phyloP scores from a whole-genome alignment of 64 coral and sea anemone genomes.

The Stichodactyla mertensii region DNA sequence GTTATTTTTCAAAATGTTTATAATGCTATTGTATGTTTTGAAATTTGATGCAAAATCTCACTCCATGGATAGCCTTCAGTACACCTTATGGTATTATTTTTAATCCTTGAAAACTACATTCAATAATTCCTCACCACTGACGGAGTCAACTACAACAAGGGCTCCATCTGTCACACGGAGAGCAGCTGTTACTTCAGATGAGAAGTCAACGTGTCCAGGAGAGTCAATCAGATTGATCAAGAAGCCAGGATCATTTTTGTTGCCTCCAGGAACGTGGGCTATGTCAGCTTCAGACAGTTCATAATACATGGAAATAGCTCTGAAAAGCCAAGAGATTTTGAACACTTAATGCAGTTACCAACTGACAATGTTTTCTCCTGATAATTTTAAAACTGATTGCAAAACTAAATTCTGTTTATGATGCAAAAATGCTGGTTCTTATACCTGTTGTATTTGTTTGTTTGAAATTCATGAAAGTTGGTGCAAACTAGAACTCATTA shows the following conservation, averaged over 20 bases:
- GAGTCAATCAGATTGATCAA: slow-evolving; percentile 95
- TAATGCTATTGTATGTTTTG: too few relatives aligned
- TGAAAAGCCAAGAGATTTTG: slow-evolving; percentile 15
- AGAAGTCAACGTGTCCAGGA: slow-evolving; percentile 97
- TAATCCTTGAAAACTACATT: not conserved
- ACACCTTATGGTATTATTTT: not conserved
- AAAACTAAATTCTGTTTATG: too few relatives aligned
- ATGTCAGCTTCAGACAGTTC: slow-evolving; percentile 67
- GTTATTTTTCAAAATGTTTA: too few relatives aligned
- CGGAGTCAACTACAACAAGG: slow-evolving; percentile 87
- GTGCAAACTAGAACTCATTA: too few relatives aligned
- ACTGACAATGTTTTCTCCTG: too few relatives aligned
- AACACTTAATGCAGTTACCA: too few relatives aligned
- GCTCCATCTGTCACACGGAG: slow-evolving; percentile 96
- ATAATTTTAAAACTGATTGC: too few relatives aligned
- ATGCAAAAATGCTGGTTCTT: too few relatives aligned
- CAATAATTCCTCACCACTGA: slow-evolving; percentile 69
- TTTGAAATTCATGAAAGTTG: too few relatives aligned
- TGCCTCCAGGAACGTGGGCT: slow-evolving; percentile 39
- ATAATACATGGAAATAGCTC: slow-evolving; percentile 95
- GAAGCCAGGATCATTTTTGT: slow-evolving; percentile 51
- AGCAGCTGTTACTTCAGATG: slow-evolving; percentile 95
- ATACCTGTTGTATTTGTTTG: too few relatives aligned
- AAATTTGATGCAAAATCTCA: not conserved
- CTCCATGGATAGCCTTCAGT: not conserved